Conservation (phyloP, 1,140 invertebrate genomes). For the Caerostris darwini region DNA sequence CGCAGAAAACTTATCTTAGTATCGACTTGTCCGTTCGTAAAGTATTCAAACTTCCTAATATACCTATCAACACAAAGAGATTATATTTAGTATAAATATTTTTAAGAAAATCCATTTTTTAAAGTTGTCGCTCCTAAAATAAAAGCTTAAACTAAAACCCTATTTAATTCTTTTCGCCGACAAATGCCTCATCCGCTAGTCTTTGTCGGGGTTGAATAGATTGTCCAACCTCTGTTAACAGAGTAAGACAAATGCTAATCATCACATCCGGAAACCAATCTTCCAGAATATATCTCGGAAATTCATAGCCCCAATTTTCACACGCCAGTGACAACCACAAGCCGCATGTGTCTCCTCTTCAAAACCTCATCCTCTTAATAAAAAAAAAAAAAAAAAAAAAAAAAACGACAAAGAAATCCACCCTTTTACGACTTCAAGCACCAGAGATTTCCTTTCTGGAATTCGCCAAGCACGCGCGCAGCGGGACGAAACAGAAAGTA, state of each 20-base stretch:
- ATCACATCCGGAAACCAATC: not conserved
- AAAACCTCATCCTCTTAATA: not conserved
- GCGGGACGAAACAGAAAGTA: slow-evolving; percentile 32
- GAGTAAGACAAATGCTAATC: not conserved
- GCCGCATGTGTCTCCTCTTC: not conserved
- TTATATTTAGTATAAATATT: no score
- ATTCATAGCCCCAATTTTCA: slow-evolving; percentile 16
- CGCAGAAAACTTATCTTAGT: no score
- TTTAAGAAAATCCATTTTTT: no score
- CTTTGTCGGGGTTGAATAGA: no score
- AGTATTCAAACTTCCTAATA: no score
- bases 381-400: not conserved
- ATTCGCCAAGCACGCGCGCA: not conserved
- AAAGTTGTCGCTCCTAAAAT: no score
- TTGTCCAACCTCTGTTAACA: not conserved
- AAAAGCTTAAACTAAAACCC: no score
- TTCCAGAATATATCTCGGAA: not conserved
- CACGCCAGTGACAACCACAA: not conserved
- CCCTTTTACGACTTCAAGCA: not conserved
- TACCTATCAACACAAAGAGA: no score
- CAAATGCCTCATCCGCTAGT: no score
- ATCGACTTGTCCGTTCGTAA: no score
- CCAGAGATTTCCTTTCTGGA: not conserved
- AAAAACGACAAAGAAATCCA: not conserved
- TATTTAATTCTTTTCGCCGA: no score